These are phyloP conservation scores for Melanophora roralis DNA, from an alignment of 2,888 invertebrate genomes.

Conservation along the genomic window DNA sequence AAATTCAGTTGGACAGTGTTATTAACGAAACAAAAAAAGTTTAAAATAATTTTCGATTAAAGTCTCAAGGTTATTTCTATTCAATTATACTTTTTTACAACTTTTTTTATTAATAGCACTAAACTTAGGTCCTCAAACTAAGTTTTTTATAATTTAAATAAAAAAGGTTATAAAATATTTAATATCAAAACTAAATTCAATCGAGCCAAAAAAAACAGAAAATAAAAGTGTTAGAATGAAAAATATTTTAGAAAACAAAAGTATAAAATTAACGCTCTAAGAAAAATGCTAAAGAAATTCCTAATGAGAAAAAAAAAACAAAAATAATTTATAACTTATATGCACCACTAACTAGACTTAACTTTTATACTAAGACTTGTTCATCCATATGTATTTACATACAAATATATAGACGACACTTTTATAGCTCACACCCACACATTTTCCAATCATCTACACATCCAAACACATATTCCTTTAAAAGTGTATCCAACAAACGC, in stretches of 20 bases:
- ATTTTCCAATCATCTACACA: too few relatives aligned
- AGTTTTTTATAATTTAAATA: neutral
- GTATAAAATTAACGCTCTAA: neutral
- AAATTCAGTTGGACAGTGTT: too few relatives aligned
- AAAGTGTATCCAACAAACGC: neutral
- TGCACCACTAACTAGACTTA: constrained; percentile 56
- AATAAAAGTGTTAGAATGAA: constrained; percentile 51
- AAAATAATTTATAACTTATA: constrained; percentile 35
- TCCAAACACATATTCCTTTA: too few relatives aligned
- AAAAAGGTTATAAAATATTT: neutral
- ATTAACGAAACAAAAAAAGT: too few relatives aligned
- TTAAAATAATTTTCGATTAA: neutral
- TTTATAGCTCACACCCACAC: constrained; percentile 17
- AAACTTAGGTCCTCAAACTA: constrained; percentile 5
- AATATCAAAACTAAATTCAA: constrained; percentile 15
- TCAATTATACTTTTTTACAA: neutral
- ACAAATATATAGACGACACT: constrained; percentile 9
- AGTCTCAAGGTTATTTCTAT: neutral
- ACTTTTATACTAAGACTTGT: constrained; percentile 16
- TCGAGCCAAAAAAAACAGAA: constrained; percentile 44
- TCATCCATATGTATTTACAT: constrained; percentile 5
- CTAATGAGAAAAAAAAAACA: constrained; percentile 5
- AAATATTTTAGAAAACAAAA: constrained; percentile 26
- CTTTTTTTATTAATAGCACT: too few relatives aligned
- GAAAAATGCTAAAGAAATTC: constrained; percentile 16